These are phyloP conservation scores for Plemyria rubiginata DNA, from an alignment of 2,888 invertebrate genomes.

Conservation along the genomic window DNA sequence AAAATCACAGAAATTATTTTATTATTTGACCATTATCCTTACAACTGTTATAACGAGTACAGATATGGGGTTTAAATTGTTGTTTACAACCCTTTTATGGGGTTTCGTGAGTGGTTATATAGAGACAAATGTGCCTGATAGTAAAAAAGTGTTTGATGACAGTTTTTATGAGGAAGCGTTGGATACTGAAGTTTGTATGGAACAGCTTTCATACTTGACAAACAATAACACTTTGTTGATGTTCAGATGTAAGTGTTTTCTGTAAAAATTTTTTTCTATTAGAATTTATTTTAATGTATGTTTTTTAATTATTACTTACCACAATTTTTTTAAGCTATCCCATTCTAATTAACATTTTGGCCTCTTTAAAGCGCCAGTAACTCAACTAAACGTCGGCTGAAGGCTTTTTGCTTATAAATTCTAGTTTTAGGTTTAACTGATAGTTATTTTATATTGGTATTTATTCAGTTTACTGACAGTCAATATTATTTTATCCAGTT, in stretches of 20 bases:
- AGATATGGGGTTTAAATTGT: slow-evolving; percentile 27
- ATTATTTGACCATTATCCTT: slow-evolving; percentile 8
- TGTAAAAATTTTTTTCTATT: not conserved
- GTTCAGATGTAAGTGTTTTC: slow-evolving; percentile 59
- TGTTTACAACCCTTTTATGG: slow-evolving; percentile 28
- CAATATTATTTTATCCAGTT: slow-evolving; percentile 50
- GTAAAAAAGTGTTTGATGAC: slow-evolving; percentile 56
- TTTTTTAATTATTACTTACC: no score
- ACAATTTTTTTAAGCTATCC: no score
- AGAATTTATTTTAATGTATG: not conserved
- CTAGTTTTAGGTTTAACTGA: no score
- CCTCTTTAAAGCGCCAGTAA: no score
- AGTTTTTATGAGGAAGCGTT: slow-evolving; percentile 63
- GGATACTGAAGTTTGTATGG: slow-evolving; percentile 59
- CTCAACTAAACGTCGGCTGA: no score
- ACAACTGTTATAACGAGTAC: not conserved
- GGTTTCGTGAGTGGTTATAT: slow-evolving; percentile 37
- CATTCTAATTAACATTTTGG: no score
- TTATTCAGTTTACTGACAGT: not conserved
- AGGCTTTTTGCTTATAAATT: no score
- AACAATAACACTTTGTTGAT: slow-evolving; percentile 49
- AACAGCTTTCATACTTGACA: slow-evolving; percentile 57
- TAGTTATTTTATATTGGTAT: no score
- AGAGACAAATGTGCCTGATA: slow-evolving; percentile 41
- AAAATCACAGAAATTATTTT: slow-evolving; percentile 35